These are phyloP conservation scores for Parazoanthus darwini DNA, from an alignment of 92 coral and sea anemone species.

Conservation along the genomic window DNA sequence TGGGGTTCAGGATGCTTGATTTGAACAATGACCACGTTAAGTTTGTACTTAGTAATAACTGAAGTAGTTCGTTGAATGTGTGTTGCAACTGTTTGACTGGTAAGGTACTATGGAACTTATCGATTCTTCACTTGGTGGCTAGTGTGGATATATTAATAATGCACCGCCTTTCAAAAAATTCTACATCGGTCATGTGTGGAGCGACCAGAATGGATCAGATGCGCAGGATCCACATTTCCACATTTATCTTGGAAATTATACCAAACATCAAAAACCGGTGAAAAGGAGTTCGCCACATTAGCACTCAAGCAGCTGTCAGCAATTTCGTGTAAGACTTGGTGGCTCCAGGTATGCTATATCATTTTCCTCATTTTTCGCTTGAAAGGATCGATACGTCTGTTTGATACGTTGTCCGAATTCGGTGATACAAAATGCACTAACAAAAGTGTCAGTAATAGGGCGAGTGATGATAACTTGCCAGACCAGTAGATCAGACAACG, in stretches of 20 bases:
- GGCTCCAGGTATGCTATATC: not conserved
- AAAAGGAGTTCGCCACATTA: not conserved
- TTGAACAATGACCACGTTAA: too few relatives aligned
- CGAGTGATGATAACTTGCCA: not conserved
- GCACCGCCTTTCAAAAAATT: not conserved
- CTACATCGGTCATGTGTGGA: not conserved
- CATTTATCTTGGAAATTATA: too few relatives aligned
- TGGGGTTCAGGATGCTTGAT: too few relatives aligned
- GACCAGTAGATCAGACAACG: not conserved
- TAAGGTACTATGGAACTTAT: not conserved
- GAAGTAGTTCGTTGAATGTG: not conserved
- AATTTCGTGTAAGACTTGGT: not conserved
- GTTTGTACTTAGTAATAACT: not conserved
- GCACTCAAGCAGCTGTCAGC: not conserved
- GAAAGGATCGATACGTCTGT: not conserved
- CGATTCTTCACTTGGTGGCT: not conserved
- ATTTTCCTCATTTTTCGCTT: not conserved
- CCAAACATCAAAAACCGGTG: too few relatives aligned
- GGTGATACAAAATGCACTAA: not conserved
- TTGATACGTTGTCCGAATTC: not conserved
- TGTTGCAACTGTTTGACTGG: not conserved
- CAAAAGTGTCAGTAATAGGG: too few relatives aligned
- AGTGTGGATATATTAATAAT: not conserved
- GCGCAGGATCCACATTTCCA: too few relatives aligned
- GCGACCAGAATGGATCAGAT: not conserved